A percentile compares a stretch with the other conserved stretches of the same genome.
These are phyloP conservation scores for Malacoctenus gilli DNA, from an alignment of 2,797 vertebrate species.

Conservation along the genomic window DNA sequence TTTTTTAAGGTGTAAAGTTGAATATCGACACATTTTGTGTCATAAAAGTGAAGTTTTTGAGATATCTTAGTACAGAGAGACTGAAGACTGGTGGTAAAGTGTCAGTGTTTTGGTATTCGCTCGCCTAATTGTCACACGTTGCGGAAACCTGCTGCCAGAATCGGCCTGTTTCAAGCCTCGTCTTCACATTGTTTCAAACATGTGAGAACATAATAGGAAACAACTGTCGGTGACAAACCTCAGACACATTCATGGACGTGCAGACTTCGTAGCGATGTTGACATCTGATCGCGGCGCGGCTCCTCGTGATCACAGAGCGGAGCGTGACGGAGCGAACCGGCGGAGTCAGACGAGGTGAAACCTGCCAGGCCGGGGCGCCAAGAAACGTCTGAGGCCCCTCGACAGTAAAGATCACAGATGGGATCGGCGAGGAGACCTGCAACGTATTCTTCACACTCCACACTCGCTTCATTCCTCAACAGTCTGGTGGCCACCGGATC, in stretches of 20 bases:
- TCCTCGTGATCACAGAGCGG: conserved; percentile 3
- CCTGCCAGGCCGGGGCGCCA: conserved; percentile 9
- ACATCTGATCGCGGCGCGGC: neutral
- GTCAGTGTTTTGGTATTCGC: no score
- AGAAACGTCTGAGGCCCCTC: conserved; percentile 11
- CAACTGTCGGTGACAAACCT: neutral
- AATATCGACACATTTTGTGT: no score
- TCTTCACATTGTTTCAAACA: neutral
- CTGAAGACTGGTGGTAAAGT: no score
- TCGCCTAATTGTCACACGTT: no score
- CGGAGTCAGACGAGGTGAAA: conserved; percentile 31
- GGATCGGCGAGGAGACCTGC: neutral
- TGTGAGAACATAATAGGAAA: neutral
- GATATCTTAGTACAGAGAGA: no score
- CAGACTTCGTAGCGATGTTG: conserved; percentile 12
- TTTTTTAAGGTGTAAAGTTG: no score
- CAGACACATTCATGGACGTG: neutral
- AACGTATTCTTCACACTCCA: neutral
- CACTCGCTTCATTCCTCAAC: neutral
- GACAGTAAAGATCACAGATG: conserved; percentile 1
- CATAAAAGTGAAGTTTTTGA: no score
- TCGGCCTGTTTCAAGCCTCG: neutral
- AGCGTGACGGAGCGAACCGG: conserved; percentile 3
- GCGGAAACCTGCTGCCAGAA: neutral
- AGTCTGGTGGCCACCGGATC: neutral